phyloP scores from a whole-genome alignment of 2,888 invertebrate species.

The Gandaritis pyraliata region DNA sequence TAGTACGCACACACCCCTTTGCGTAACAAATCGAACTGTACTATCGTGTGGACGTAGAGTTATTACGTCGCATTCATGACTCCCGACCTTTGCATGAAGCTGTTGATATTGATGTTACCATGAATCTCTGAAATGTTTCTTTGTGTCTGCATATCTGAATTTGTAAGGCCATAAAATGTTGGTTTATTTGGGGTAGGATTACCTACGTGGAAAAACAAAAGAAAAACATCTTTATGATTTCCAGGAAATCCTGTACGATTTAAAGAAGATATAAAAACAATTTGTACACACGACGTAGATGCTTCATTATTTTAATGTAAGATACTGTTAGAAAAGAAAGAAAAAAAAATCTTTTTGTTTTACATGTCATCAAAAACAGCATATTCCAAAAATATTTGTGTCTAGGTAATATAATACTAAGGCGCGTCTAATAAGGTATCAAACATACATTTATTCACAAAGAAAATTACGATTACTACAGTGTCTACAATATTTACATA shows the following conservation, averaged over 20 bases:
- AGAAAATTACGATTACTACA: no score
- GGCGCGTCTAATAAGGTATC: no score
- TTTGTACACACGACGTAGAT: no score
- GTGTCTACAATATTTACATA: no score
- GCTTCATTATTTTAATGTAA: no score
- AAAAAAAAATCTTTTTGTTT: no score
- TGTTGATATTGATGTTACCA: slow-evolving; percentile 47
- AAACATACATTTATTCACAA: no score
- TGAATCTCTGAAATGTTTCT: slow-evolving; percentile 41
- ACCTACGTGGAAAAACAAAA: background rate
- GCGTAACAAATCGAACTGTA: slow-evolving; percentile 59
- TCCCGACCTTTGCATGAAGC: slow-evolving; percentile 45
- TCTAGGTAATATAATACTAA: no score
- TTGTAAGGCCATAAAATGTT: background rate
- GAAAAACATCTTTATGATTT: background rate
- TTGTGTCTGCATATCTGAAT: slow-evolving; percentile 15
- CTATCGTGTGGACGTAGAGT: slow-evolving; percentile 54
- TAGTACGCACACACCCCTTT: slow-evolving; percentile 49
- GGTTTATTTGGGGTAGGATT: background rate
- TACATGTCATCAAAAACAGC: no score
- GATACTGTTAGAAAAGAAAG: no score
- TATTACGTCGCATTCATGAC: slow-evolving; percentile 50
- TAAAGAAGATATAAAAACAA: no score
- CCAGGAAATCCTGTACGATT: background rate
- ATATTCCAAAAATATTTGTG: no score